phyloP scores from a whole-genome alignment of 2,888 invertebrate species.

The Thereva nobilitata region DNA sequence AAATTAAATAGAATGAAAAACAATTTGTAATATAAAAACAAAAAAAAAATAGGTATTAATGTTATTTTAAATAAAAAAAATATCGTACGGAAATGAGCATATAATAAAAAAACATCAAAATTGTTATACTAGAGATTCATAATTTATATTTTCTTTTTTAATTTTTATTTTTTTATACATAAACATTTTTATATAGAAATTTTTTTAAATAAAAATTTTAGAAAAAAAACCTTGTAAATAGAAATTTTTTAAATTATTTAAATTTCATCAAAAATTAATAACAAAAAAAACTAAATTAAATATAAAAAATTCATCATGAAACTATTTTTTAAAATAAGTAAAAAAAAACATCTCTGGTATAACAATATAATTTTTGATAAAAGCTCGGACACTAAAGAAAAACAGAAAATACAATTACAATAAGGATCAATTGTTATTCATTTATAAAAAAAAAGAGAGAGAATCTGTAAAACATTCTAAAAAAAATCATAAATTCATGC shows the following conservation, averaged over 20 bases:
- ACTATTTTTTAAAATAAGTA: too few species aligned
- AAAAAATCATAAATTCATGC: conserved; percentile 11
- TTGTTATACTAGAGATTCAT: too few species aligned
- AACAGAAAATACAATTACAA: too few species aligned
- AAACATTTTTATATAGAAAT: neutral
- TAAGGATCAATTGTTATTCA: neutral
- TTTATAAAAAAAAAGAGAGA: conserved; percentile 18
- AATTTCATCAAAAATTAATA: neutral
- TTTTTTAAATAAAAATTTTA: neutral
- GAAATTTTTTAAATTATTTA: neutral
- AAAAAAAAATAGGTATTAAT: neutral
- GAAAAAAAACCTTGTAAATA: neutral
- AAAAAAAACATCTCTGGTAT: too few species aligned
- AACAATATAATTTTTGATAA: too few species aligned
- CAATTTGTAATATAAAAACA: conserved; percentile 7
- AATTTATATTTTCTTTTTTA: too few species aligned
- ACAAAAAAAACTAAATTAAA: too few species aligned
- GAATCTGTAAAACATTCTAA: conserved; percentile 22
- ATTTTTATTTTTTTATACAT: neutral
- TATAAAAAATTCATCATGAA: too few species aligned
- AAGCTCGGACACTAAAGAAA: too few species aligned
- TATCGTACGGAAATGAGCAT: neutral
- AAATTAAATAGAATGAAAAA: conserved; percentile 10
- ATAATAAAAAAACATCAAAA: too few species aligned
- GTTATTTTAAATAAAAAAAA: neutral